Evolutionary conservation across 2,888 invertebrate species (phyloP), one percentile per base, ranked within the genome.

Genomic region (Metallyticus violacea): DNA sequence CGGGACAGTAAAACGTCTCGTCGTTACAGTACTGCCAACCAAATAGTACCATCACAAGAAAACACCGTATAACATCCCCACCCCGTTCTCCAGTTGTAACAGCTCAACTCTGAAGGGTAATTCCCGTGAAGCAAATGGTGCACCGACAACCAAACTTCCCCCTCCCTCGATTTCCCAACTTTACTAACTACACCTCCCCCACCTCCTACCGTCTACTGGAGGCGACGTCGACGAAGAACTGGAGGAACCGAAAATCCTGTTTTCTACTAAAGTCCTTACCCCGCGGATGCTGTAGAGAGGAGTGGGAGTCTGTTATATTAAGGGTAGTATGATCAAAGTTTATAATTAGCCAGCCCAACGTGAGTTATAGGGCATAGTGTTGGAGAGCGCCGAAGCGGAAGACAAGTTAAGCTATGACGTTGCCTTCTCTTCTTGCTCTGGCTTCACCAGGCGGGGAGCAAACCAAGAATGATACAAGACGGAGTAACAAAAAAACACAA

Each of bases 261-360:
- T 83, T 83, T 28, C 77, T 83, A 25, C 83, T 83, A 83, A 83
- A 83, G 77, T 77, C 83, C 83, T 62, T 62, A 62, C 40, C 40
- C 40, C 40, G 40, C 40, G 40, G 40, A 62, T 62, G 40, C 40
- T 83, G 83, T 83, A 83, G 77, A n/a, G 40, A n/a, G 77, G 29
- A 77, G 29, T 79, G 6, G 77, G 28, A 77, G 83, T 77, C 77
- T 83, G 83, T 83, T 83, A 83, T 83, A 83, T 83, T 77, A 83
- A 83, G 83, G 83, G 83, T 77, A 76, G 77, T 83, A 83, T 83
- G 83, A 83, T 83, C 83, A 83, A 83, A 83, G 77, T 83, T 83
- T 83, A 83, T 83, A 83, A 83, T 83, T 83, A 83, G 82, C 83
- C 83, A 83, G 82, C 83, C 83, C 83, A 83, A 77, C 77, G 83